Percentiles rank a stretch among this genome's conserved stretches.
phyloP scores from a whole-genome alignment of 2,113 vertebrate genomes.

The Nothoprocta pentlandii region DNA sequence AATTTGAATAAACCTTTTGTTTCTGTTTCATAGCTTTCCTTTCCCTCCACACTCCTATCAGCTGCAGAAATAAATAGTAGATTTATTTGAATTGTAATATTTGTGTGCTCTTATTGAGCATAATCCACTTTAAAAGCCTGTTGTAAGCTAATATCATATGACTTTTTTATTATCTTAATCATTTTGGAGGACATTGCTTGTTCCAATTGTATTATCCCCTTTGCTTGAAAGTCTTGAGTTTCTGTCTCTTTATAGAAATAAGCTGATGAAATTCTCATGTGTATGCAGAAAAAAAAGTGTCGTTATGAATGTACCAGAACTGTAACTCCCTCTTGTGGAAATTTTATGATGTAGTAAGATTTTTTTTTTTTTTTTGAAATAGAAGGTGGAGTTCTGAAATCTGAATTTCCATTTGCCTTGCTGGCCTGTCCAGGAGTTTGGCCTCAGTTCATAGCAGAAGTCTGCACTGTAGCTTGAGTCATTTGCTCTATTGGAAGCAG shows the following conservation, averaged over 20 bases:
- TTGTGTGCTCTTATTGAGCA: not conserved
- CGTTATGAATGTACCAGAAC: not conserved
- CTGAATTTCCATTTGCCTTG: not conserved
- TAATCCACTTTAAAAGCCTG: not conserved
- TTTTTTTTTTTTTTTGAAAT: not conserved
- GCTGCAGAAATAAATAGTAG: not conserved
- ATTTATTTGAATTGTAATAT: not conserved
- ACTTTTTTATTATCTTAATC: not conserved
- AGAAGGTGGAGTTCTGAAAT: not conserved
- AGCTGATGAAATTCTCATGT: not conserved
- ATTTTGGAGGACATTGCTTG: not conserved
- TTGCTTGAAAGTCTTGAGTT: not conserved
- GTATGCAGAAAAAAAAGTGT: not conserved
- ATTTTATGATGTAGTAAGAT: not conserved
- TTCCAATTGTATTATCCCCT: fast-evolving
- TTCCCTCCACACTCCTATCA: fast-evolving
- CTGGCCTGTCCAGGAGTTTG: not conserved
- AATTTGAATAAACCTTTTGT: not conserved
- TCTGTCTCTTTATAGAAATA: not conserved
- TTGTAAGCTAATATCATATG: not conserved
- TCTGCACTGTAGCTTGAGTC: not conserved
- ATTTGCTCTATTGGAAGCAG: not conserved
- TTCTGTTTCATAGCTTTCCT: not conserved
- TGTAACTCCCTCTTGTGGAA: slow-evolving; percentile 38
- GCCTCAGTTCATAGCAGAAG: not conserved